Conservation (phyloP, 2,888 invertebrate genomes). For the Branchipolynoe longqiensis region DNA sequence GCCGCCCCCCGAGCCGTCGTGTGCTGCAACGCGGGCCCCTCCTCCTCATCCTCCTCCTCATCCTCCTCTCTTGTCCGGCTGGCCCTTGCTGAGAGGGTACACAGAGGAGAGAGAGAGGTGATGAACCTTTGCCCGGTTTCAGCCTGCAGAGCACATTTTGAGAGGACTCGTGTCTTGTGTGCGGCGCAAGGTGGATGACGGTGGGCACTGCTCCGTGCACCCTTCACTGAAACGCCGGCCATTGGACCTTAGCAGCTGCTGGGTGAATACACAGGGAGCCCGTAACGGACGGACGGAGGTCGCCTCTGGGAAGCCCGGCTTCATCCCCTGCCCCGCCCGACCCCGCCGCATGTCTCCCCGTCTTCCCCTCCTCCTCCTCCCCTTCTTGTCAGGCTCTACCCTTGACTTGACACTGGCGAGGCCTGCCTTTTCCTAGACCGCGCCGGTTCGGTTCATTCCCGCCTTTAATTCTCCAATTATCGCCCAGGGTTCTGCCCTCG, state of each 20-base stretch:
- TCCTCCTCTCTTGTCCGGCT: neutral
- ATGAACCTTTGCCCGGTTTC: neutral
- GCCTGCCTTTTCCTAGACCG: no score
- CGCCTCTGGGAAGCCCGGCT: no score
- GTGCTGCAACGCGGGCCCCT: neutral
- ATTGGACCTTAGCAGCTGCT: constrained; percentile 5
- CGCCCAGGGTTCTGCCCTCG: no score
- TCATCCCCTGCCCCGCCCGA: no score
- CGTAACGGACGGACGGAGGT: neutral
- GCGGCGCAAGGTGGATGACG: neutral
- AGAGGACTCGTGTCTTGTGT: neutral
- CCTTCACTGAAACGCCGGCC: neutral
- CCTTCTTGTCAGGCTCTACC: constrained; percentile 17
- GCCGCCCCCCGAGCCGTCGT: neutral
- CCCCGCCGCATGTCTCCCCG: no score
- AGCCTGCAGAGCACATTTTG: neutral
- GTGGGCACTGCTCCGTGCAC: no score
- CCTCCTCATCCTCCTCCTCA: no score
- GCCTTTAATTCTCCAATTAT: no score
- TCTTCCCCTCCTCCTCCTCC: no score
- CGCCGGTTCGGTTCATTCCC: no score
- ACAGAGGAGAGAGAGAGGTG: no score
- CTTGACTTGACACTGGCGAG: constrained; percentile 15
- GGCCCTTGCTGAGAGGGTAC: neutral
- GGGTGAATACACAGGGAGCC: neutral